Evolutionary conservation across 2,888 invertebrate species (phyloP).

Genomic region (Tricholauxania praeusta): DNA sequence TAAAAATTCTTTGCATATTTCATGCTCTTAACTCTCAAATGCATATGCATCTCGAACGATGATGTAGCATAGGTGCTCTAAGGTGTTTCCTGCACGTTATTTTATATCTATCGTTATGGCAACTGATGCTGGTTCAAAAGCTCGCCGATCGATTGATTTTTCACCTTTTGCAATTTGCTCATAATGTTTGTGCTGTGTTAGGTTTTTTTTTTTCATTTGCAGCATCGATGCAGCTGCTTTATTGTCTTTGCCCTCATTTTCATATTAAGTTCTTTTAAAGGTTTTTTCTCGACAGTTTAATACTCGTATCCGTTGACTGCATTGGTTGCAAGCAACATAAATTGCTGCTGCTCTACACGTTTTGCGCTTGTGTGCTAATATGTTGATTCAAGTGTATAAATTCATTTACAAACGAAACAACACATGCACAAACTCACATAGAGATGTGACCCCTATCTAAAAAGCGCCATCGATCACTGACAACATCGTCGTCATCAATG

Average conservation of each 20-base stretch:
- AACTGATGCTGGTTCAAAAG: neutral
- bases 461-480: too few relatives aligned
- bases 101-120: neutral
- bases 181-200: slow-evolving; percentile 4
- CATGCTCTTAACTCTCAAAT: too few relatives aligned
- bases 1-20: too few relatives aligned
- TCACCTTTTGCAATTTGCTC: slow-evolving; percentile 21
- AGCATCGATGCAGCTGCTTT: too few relatives aligned
- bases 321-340: slow-evolving; percentile 15
- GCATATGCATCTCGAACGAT: too few relatives aligned
- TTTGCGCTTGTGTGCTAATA: slow-evolving; percentile 19
- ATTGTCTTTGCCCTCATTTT: neutral
- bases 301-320: neutral
- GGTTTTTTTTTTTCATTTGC: neutral
- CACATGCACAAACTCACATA: too few relatives aligned
- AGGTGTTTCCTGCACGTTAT: too few relatives aligned
- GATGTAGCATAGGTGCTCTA: too few relatives aligned
- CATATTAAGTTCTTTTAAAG: neutral
- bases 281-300: neutral
- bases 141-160: slow-evolving; percentile 24
- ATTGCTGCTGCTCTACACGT: slow-evolving; percentile 15
- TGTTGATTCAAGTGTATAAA: slow-evolving; percentile 36
- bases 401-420: slow-evolving; percentile 24
- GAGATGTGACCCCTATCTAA: too few relatives aligned
- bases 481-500: too few relatives aligned